Evolutionary conservation across 2,888 invertebrate genomes (phyloP), one percentile per base, ranked within the genome.

Genomic region (Alitta virens): DNA sequence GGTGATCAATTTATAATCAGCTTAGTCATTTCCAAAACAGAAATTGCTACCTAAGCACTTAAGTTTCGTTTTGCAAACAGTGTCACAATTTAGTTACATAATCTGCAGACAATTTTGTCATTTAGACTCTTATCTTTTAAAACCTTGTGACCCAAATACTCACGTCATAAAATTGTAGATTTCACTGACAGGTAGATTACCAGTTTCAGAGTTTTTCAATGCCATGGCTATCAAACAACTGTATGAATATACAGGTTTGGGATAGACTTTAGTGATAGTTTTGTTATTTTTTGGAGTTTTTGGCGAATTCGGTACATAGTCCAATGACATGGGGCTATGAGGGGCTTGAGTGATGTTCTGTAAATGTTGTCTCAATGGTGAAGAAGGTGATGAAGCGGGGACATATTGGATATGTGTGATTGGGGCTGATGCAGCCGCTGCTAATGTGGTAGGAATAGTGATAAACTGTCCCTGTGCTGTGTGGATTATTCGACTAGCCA

Each of bases 161-260:
- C 84, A 92, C 91, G 94, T 97, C 91, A 98, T 96, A 79, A 98
- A 98, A 81, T 92, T 94, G 83, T 98, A 98, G 73, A 98, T 98
- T 85, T 98, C 98, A 14, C 95, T 95, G 40, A 98, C 98, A 2
- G 97, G 97, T 75, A 98, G 84, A 75, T 94, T 92, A 60, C 97
- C 97, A 60, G 91, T 91, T 73, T 90, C 87, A 66, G 96, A 95
- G 82, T 98, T 98, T 83, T 97, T 97, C 67, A 98, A 84, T 2
- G 98, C 96, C 91, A 98, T 91, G 1, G 97, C 97, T 79, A 98
- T 98, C 69, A 98, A 86, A 84, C 97, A 98, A 63, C 95, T 95
- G 82, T 98, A 98, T 16, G 97, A 97, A 83, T 96, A 98, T 2
- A 94, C 92, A 3, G 98, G 98, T 83, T 98, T 98, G 0, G 96